Base-by-base conservation (phyloP, 1,140 invertebrate species). In the Capitella teleta region DNA sequence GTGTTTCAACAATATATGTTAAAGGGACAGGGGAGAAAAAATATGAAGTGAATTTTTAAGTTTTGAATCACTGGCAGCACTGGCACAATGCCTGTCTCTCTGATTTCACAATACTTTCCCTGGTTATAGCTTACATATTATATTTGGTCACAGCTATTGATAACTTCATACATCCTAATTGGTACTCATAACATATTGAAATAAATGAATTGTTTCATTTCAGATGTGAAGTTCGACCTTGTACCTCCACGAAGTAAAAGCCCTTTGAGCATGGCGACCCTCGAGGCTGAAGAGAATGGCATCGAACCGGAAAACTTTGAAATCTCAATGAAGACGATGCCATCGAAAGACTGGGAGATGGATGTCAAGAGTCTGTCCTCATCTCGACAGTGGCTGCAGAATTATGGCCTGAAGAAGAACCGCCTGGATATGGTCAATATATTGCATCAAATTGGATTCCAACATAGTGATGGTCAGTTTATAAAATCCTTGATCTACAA, bases 401-500 rank as follows among this genome's bases (percentile, higher is more conserved):
- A 64, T 44, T 67, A 70, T 50, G 68, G 70, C 0, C 57, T 73
- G 19, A 58, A 61, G 37, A 61, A 61, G 41, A 66, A 65, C 49
- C 59, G 61, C 21, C 52, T 73, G 10, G 57, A 61, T 8, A 52
- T 71, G 21, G 43, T 59, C 26, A 59, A 65, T 40, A 58, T 73
- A n/a, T 45, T 71, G 16, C 61, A 62, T n/a, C 49, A 56, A 18
- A 63, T 73, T 48, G 70, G 70, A n/a, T 73, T 71, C 48, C 69
- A 70, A 54, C 60, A 66, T 23, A 58, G 53, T 54, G 65, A 70
- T 52, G 66, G 67, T 71, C 48, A 49, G 60, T 51, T n/a, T n/a
- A n/a, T n/a, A n/a, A n/a, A n/a, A n/a, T n/a, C n/a, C n/a, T n/a
- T n/a, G n/a, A n/a, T n/a, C n/a, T n/a, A n/a, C n/a, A n/a, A n/a